phyloP scores from a whole-genome alignment of 2,113 vertebrate genomes.

The Catharus bicknelli region DNA sequence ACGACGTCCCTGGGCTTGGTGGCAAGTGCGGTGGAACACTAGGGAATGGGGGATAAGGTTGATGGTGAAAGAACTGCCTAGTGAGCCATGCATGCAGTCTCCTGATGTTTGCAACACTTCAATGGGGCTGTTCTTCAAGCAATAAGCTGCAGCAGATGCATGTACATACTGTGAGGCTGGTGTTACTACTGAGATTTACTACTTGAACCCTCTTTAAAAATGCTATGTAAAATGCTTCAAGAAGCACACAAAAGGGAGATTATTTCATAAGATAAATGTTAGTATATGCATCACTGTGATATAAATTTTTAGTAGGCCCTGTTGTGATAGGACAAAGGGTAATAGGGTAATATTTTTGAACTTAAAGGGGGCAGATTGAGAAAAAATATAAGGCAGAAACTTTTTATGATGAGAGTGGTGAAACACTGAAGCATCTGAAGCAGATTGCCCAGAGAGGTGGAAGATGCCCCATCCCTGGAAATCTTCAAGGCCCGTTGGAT shows the following conservation, averaged over 20 bases:
- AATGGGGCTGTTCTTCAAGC: background rate
- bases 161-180: background rate
- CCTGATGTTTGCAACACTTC: background rate
- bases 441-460: background rate
- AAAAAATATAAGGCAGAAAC: background rate
- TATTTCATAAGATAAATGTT: background rate
- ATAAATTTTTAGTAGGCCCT: background rate
- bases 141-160: background rate
- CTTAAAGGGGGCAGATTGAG: background rate
- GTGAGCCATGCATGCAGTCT: background rate
- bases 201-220: background rate
- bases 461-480: background rate
- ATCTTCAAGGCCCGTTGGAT: background rate
- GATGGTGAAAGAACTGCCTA: background rate
- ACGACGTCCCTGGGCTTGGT: rapidly evolving
- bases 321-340: background rate
- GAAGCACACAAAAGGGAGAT: background rate
- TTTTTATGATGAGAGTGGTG: background rate
- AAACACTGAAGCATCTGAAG: background rate
- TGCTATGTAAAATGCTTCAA: background rate
- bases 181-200: background rate
- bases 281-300: background rate
- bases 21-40: background rate
- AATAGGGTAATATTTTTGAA: background rate
- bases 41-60: background rate